phyloP scores from a whole-genome alignment of 2,888 invertebrate genomes.

The Apamea epomidion region DNA sequence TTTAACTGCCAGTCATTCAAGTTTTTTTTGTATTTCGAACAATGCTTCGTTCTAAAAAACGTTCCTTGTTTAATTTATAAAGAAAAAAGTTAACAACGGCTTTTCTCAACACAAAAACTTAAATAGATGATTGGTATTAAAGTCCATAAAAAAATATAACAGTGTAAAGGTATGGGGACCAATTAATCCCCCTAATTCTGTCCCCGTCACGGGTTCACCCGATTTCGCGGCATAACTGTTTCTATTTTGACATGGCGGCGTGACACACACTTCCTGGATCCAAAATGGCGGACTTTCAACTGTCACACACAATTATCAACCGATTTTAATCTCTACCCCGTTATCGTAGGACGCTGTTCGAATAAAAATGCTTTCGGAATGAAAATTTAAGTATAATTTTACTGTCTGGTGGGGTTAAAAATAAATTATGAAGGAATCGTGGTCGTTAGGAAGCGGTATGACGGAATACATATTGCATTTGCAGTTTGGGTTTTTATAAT shows the following conservation, averaged over 20 bases:
- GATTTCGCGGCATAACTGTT: constrained; percentile 82
- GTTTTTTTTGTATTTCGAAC: constrained; percentile 45
- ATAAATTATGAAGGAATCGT: constrained; percentile 58
- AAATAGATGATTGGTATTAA: constrained; percentile 9
- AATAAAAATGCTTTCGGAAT: constrained; percentile 62
- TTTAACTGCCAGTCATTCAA: constrained; percentile 51
- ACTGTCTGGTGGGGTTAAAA: constrained; percentile 66
- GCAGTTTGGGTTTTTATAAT: constrained; percentile 47
- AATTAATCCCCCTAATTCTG: constrained; percentile 67
- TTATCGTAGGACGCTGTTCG: constrained; percentile 66
- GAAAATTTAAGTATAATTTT: constrained; percentile 68
- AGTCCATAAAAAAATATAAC: constrained; percentile 36
- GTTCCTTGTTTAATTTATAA: constrained; percentile 4
- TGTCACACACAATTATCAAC: constrained; percentile 71
- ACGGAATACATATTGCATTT: constrained; percentile 55
- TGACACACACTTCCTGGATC: constrained; percentile 83
- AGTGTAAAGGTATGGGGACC: constrained; percentile 40
- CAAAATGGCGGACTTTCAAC: constrained; percentile 75
- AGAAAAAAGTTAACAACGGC: constrained; percentile 8
- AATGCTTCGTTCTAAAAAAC: constrained; percentile 35
- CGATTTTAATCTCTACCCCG: constrained; percentile 71
- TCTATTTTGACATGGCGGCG: constrained; percentile 82
- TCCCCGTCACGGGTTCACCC: constrained; percentile 74
- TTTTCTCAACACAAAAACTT: constrained; percentile 25
- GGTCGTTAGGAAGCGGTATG: constrained; percentile 42